Conservation (phyloP, 2,797 vertebrate genomes). For the Xyrichtys novacula region DNA sequence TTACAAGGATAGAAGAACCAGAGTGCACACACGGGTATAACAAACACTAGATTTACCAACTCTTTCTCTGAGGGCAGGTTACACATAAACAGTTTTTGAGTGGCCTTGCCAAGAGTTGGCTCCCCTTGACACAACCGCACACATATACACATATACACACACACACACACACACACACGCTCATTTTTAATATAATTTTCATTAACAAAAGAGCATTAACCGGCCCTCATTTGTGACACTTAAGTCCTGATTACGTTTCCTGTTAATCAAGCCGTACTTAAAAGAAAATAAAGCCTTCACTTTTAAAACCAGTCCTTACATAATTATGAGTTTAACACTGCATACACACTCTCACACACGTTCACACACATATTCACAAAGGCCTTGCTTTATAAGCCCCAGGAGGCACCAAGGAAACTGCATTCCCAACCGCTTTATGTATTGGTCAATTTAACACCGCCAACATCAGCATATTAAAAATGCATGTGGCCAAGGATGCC, state of each 20-base stretch:
- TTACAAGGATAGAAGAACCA: constrained; percentile 1
- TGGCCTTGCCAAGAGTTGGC: constrained; percentile 19
- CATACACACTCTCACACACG: neutral
- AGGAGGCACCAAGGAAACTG: constrained; percentile 63
- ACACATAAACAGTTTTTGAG: constrained; percentile 39
- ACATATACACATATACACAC: neutral
- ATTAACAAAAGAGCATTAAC: constrained; percentile 10
- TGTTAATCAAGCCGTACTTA: constrained; percentile 3
- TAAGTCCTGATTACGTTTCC: neutral
- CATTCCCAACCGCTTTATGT: constrained; percentile 67
- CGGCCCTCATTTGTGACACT: neutral
- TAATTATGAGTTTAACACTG: constrained; percentile 6
- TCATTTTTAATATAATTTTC: neutral
- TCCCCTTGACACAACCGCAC: neutral
- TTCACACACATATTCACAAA: constrained; percentile 17
- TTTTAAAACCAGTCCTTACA: constrained; percentile 12
- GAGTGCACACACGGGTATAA: constrained; percentile 8
- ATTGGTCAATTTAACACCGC: constrained; percentile 76
- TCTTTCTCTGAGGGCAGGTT: constrained; percentile 5
- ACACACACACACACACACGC: neutral
- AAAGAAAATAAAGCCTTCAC: neutral
- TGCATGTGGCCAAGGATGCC: constrained; percentile 63
- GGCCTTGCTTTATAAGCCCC: constrained; percentile 53
- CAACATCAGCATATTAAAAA: constrained; percentile 79
- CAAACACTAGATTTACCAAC: constrained; percentile 18